A percentile compares a stretch with the other conserved stretches of the same genome.
These are phyloP conservation scores for Drosophila meridiana DNA, from an alignment of 2,888 invertebrate species.

Conservation along the genomic window DNA sequence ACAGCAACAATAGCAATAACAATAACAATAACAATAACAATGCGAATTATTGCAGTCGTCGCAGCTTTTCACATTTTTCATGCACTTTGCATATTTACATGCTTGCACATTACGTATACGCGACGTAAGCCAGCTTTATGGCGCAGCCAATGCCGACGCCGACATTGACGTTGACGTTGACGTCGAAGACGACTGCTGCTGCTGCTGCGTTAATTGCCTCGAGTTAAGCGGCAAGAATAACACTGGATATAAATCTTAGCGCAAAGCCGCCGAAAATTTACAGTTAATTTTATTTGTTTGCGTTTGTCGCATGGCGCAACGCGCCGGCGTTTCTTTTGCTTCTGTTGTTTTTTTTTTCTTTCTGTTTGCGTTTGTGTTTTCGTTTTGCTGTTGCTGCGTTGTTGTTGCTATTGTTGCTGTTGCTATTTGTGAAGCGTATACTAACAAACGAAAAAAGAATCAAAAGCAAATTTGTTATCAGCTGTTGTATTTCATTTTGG, in stretches of 20 bases:
- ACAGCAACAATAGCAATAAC: constrained; percentile 15
- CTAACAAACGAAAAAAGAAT: constrained; percentile 14
- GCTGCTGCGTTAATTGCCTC: constrained; percentile 34
- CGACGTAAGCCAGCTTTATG: constrained; percentile 42
- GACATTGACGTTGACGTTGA: background rate
- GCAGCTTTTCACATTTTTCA: constrained; percentile 26
- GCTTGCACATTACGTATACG: constrained; percentile 54
- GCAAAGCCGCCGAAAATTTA: constrained; percentile 49
- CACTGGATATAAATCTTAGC: constrained; percentile 19
- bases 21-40: constrained; percentile 11
- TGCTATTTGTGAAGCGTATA: constrained; percentile 25
- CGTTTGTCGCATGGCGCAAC: constrained; percentile 37
- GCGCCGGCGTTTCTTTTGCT: constrained; percentile 28
- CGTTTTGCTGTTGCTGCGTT: constrained; percentile 32
- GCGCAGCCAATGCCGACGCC: constrained; percentile 10
- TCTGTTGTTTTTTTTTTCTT: background rate
- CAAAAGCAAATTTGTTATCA: constrained; percentile 59
- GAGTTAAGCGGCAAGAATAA: constrained; percentile 35
- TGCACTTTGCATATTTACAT: constrained; percentile 40
- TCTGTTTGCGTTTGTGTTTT: constrained; percentile 10
- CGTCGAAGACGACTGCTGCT: background rate
- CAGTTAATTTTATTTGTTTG: constrained; percentile 40
- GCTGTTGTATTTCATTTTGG: constrained; percentile 70
- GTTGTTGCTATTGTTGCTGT: constrained; percentile 44
- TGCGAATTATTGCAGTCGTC: constrained; percentile 23